Base-by-base conservation (phyloP, 2,797 vertebrate species). In the Fratercula arctica region DNA sequence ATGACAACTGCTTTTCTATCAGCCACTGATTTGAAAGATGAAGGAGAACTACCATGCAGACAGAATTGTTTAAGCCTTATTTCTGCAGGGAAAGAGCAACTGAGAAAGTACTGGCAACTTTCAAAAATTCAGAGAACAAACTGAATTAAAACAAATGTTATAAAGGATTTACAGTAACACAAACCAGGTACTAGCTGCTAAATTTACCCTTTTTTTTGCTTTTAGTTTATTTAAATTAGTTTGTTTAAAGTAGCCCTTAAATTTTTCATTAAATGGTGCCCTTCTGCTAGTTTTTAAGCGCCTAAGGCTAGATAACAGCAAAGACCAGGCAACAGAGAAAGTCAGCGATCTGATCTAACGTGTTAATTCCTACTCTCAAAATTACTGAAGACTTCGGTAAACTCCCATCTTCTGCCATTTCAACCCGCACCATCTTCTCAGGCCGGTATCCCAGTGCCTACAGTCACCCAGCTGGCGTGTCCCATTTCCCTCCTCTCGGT, bases 181-280 rank as follows among this genome's bases (percentile, higher is more conserved):
- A 67, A 80, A 17, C 3, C n/a, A 91, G 11, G 7, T 57, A 45
- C 11, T 48, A 51, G 33, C n/a, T 46, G 21, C 59, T 21, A 63
- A n/a, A 54, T 45, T 10, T 12, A 51, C 1, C 0, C 0, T 2
- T 16, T 53, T 43, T 35, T 35, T 57, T n/a, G 3, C 15, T 51
- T 87, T 86, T 35, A 50, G 4, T 37, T 85, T 59, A 54, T 43
- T 93, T 87, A 64, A 80, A 68, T 37, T 11, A 50, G 16, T 39
- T 66, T 83, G 13, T 28, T 85, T 75, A 74, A 77, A 82, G 20
- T 39, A 90, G 50, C 0, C 12, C 29, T 92, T 70, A 29, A 6
- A 46, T 78, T 91, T 77, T 85, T 80, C 41, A 83, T 35, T 10
- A 68, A 43, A 19, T 20, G 16, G 10, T 54, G 6, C 41, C 73